A percentile compares a stretch with the other conserved stretches of the same genome.
Conservation (phyloP, 53 echinoderm and acorn worm genomes). For the Patiria pectinifera region DNA sequence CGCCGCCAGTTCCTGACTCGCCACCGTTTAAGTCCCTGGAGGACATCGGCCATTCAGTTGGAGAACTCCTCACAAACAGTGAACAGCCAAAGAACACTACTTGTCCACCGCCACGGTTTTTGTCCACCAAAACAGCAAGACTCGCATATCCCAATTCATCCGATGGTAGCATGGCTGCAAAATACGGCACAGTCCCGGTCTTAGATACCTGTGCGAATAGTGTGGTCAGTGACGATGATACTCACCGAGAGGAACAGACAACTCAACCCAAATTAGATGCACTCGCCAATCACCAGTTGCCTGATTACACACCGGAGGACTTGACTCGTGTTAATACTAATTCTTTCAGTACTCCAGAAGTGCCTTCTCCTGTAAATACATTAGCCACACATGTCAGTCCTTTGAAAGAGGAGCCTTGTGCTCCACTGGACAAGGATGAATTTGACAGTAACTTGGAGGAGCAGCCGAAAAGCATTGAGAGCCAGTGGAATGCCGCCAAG, state of each 20-base stretch:
- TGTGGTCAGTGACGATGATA: not conserved
- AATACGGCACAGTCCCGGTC: conserved; percentile 20
- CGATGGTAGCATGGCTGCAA: conserved; percentile 39
- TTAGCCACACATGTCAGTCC: not conserved
- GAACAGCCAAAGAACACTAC: conserved; percentile 19
- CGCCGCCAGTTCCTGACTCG: conserved; percentile 6
- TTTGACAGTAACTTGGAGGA: conserved; percentile 3
- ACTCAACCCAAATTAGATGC: not conserved
- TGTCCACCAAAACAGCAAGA: conserved; percentile 25
- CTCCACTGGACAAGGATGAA: conserved; percentile 3
- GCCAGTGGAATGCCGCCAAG: conserved; percentile 41
- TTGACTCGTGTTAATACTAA: not conserved
- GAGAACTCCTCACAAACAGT: conserved; percentile 37
- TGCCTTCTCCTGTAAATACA: conserved; percentile 54
- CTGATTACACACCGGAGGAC: not conserved
- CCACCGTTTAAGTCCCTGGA: conserved; percentile 45
- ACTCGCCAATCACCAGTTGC: conserved; percentile 24
- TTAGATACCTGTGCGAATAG: not conserved
- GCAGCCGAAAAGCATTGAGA: conserved; percentile 4
- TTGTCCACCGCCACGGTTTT: conserved; percentile 42
- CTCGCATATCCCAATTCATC: conserved; percentile 11
- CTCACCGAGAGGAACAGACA: not conserved
- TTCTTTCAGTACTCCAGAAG: conserved; percentile 54
- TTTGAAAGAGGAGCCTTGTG: not conserved
- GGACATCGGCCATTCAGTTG: conserved; percentile 37